Conservation (phyloP, 2,797 vertebrate genomes). For the Parauchenoglanis punctatus region DNA sequence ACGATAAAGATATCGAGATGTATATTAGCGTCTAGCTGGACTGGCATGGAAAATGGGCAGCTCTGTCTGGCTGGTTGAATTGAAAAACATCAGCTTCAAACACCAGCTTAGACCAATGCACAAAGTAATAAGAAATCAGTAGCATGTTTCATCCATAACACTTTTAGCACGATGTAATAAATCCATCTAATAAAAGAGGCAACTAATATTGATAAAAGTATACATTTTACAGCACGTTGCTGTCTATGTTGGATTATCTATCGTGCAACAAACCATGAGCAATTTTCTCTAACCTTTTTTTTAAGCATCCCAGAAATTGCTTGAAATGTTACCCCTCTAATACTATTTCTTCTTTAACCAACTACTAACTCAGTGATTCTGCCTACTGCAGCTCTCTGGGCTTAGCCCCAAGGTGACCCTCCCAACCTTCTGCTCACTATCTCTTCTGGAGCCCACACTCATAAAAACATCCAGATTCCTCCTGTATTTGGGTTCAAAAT, state of each 20-base stretch:
- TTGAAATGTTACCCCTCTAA: background rate
- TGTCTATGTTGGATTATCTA: background rate
- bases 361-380: background rate
- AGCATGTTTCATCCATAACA: background rate
- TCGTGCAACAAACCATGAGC: background rate
- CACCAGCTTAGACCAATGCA: background rate
- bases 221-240: background rate
- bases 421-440: background rate
- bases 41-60: background rate
- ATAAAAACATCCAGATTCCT: background rate
- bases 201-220: background rate
- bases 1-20: slow-evolving; percentile 3
- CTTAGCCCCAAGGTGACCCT: background rate
- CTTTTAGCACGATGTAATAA: background rate
- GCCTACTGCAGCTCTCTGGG: slow-evolving; percentile 1
- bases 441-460: background rate
- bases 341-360: background rate
- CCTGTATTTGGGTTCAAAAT: background rate
- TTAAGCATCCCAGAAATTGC: slow-evolving; percentile 8
- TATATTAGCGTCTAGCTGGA: background rate
- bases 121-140: background rate
- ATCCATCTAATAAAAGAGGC: background rate
- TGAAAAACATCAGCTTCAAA: background rate
- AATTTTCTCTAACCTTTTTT: background rate
- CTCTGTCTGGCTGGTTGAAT: background rate